Base-by-base conservation (phyloP, 2,797 vertebrate genomes). In the Sebastes hopkinsi region DNA sequence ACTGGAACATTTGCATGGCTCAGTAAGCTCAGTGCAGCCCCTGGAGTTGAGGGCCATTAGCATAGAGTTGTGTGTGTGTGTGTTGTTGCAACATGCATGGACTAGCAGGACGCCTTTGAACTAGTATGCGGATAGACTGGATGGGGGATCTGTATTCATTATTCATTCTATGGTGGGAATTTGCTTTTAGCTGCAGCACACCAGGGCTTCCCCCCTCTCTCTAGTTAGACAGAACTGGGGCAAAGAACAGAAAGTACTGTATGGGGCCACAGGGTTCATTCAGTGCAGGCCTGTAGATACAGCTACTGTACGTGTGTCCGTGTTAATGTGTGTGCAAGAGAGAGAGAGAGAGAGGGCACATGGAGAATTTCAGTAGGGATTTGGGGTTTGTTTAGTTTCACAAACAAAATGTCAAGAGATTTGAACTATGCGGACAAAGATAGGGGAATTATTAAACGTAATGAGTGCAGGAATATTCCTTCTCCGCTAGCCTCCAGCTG, bases 71-170 rank as follows among this genome's bases (percentile, higher is more conserved):
- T 86, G 91, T 81, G 36, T 2, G 42, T 20, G 46, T 52, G 46
- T 66, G 79, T 85, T 75, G 79, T 79, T 86, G 81, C 90, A 79
- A 93, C 86, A 91, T 88, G 92, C 93, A 84, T 88, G 85, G 84
- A 42, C 82, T 82, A 80, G 87, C 87, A 83, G 61, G 77, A 75
- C 1, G 81, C 64, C 90, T 95, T 94, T 94, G 91, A 94, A 92
- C 89, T 88, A 80, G 80, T 61, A 59, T 86, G 86, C 66, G 3
- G 65, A 86, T 80, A 79, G 85, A 82, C 81, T 83, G 78, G 75
- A 85, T 88, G 78, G 82, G 82, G 85, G 87, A 89, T 90, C 88
- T 86, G 81, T 72, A 92, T 95, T 91, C 88, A 95, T 95, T 92
- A 95, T 95, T 94, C 86, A 94, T 90, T 79, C 73, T 64, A 25